Evolutionary conservation across 2,113 vertebrate genomes (phyloP), one percentile per base, ranked within the genome.

Genomic region (Amblyopsis rosae): DNA sequence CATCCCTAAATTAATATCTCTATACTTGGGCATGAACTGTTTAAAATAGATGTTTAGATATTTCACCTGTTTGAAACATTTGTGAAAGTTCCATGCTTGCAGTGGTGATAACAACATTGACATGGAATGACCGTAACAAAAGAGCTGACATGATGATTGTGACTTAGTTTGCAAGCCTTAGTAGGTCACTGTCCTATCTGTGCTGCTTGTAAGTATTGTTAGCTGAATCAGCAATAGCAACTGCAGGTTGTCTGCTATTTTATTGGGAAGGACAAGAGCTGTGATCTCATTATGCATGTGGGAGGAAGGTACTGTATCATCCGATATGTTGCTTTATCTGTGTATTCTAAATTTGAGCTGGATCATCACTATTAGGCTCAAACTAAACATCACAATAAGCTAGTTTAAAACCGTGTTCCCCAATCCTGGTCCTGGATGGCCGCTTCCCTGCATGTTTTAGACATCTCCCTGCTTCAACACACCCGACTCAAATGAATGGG

Each of bases 1-100:
- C 47, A 1, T 51, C 26, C 49, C n/a, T 41, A 45, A 32, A 47
- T 47, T 26, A 13, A 26, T 67, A 41, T 56, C 51, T 66, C 0
- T 15, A 12, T 41, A 9, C 33, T 45, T 66, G 51, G 12, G n/a
- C 32, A 16, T 46, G 51, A 65, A 17, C 32, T 55, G 32, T 3
- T 15, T 15, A 7, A 64, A 32, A 72, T n/a, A n/a, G n/a, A n/a
- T 74, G 77, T 82, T 74, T 75, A 19, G 59, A 0, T 50, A 62
- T 45, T 12, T 59, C 12, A 54, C 12, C 33, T 35, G 47, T 83
- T 12, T 72, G 60, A 45, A 12, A 48, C 16, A 6, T 13, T 69
- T 16, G n/a, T 65, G 48, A 19, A 70, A 73, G 56, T 70, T 46
- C 10, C 41, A 48, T 70, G 19, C 12, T 74, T 75, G 57, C 35